Evolutionary conservation across 1,140 invertebrate species (phyloP).

Genomic region (Ganaspis sp.): DNA sequence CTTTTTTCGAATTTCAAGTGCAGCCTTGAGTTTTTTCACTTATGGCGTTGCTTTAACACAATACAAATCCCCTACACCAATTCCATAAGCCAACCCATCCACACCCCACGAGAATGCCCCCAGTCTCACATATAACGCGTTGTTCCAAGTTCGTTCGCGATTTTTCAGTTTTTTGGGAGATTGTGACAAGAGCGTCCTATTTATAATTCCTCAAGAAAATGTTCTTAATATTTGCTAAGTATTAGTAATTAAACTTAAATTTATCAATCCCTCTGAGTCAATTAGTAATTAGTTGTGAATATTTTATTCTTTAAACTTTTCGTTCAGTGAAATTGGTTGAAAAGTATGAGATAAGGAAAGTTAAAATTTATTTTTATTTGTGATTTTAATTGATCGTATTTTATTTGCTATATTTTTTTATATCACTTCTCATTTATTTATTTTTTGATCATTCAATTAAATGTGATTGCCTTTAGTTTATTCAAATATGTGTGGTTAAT

Average conservation of each 20-base stretch:
- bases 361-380: no score
- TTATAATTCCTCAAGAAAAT: no score
- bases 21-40: slow-evolving; percentile 76
- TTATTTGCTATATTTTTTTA: no score
- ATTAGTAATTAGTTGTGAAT: not conserved
- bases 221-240: no score
- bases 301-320: no score
- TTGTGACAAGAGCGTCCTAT: slow-evolving; percentile 9
- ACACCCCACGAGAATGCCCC: slow-evolving; percentile 63
- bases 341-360: no score
- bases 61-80: slow-evolving; percentile 70
- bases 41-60: slow-evolving; percentile 75
- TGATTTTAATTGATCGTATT: no score
- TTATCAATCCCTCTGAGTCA: not conserved
- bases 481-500: no score
- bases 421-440: no score
- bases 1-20: slow-evolving; percentile 69
- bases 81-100: slow-evolving; percentile 62
- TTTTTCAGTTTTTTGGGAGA: slow-evolving; percentile 47
- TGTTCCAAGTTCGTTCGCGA: slow-evolving; percentile 74
- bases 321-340: no score
- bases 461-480: no score
- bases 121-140: slow-evolving; percentile 73
- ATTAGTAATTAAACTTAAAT: not conserved
- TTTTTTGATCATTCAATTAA: no score